These are phyloP conservation scores for Diacarnus erythraeanus DNA, from an alignment of 37 sponge, comb jelly and placozoan genomes.

Conservation along the genomic window DNA sequence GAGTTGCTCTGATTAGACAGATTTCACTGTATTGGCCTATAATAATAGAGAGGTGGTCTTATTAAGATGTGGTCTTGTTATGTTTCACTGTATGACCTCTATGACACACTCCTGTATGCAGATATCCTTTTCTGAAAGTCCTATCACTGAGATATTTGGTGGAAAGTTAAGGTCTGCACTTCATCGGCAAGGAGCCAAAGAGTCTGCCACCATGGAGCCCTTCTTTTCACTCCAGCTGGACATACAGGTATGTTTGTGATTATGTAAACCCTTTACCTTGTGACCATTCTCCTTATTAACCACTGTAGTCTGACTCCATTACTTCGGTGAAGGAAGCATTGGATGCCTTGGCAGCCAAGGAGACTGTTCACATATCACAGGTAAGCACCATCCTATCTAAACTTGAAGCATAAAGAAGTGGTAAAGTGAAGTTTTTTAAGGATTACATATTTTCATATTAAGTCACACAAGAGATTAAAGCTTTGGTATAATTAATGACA, in stretches of 20 bases:
- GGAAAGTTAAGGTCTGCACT: constrained; percentile 85
- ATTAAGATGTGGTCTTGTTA: too few species aligned
- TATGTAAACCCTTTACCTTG: not conserved
- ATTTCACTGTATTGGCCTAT: too few species aligned
- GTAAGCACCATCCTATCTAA: not conserved
- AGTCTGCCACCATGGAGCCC: constrained; percentile 92
- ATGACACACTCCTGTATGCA: constrained; percentile 21
- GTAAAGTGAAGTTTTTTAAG: not conserved
- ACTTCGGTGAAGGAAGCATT: constrained; percentile 70
- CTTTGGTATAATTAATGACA: too few species aligned
- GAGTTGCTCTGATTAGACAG: too few species aligned
- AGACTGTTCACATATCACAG: constrained; percentile 55
- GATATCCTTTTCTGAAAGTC: constrained; percentile 73
- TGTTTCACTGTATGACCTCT: too few species aligned
- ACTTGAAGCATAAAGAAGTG: not conserved
- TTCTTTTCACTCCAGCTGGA: constrained; percentile 97
- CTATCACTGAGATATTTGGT: constrained; percentile 90
- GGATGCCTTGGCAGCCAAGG: constrained; percentile 57
- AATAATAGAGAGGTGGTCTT: too few species aligned
- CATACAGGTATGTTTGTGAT: constrained; percentile 65
- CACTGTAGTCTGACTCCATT: constrained; percentile 55
- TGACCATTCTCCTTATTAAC: not conserved
- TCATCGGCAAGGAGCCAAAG: constrained; percentile 80
- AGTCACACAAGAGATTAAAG: not conserved
- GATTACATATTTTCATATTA: not conserved